Evolutionary conservation across 2,888 invertebrate species (phyloP), one percentile per base, ranked within the genome.

Genomic region (Andrena marginata): DNA sequence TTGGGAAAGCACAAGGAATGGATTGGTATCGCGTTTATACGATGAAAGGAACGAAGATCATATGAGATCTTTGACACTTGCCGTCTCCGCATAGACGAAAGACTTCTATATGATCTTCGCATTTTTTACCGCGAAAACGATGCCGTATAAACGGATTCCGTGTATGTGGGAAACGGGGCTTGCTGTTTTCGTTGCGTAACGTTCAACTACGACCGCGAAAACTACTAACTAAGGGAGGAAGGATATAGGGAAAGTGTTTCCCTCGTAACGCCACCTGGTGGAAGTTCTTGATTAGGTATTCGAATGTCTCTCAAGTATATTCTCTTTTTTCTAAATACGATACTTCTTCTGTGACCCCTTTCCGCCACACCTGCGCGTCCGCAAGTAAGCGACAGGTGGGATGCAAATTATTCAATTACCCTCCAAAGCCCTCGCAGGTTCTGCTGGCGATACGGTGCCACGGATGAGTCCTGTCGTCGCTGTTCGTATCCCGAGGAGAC

Each of bases 341-440:
- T 65, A 60, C 68, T 80, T 60, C 83, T 80, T 79, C 84, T 84
- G 86, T 87, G 85, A 89, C 82, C 85, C 79, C 75, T 49, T 80
- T 64, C 70, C 81, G 73, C 85, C 77, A 79, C 77, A 70, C 73
- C 76, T 74, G 74, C 71, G 75, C 68, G 79, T 73, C 84, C 90
- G 87, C 89, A 91, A 90, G 89, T 89, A 90, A 87, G 84, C 81
- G 86, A 89, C 88, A 91, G 88, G 89, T 88, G 90, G 85, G 88
- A 92, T 92, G 92, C 90, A 92, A 92, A 92, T 92, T 92, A 92
- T 92, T 92, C 92, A 92, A 92, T 92, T 92, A 92, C 91, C 89
- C 89, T 90, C 72, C 70, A 64, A 80, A 75, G 72, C 73, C 76
- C 69, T 70, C 35, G 80, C 76, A 73, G 75, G 49, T 64, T 49